phyloP scores from a whole-genome alignment of 2,888 invertebrate species.

The Operophtera brumata region DNA sequence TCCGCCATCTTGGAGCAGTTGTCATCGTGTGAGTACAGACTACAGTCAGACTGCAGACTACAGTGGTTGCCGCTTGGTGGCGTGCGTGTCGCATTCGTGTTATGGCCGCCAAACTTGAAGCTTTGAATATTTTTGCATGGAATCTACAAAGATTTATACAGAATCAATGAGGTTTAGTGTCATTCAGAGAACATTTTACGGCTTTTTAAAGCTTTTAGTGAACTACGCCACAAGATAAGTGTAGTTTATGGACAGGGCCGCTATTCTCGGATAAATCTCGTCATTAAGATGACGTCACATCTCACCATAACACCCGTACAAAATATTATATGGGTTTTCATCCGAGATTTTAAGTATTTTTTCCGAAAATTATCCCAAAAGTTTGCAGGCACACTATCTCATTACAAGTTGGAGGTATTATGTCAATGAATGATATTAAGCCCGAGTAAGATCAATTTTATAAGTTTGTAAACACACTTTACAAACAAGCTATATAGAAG shows the following conservation, averaged over 20 bases:
- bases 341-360: no score
- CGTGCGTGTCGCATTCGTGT: conserved; percentile 66
- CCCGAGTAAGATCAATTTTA: no score
- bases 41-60: conserved; percentile 16
- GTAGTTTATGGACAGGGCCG: neutral
- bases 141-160: conserved; percentile 37
- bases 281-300: no score
- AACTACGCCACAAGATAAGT: neutral
- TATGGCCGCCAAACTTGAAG: conserved; percentile 60
- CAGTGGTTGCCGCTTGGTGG: conserved; percentile 61
- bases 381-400: no score
- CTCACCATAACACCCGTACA: no score
- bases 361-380: no score
- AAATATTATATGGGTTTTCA: no score
- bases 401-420: no score
- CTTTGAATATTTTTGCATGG: conserved; percentile 77
- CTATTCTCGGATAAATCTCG: no score
- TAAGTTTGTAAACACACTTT: no score
- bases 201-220: neutral
- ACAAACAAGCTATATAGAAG: no score
- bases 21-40: conserved; percentile 56
- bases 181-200: neutral
- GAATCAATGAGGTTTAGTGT: conserved; percentile 8
- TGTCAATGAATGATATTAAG: no score
- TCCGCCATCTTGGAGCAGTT: conserved; percentile 69